Evolutionary conservation across 2,797 vertebrate genomes (phyloP).

Genomic region (Distichodus sexfasciatus): DNA sequence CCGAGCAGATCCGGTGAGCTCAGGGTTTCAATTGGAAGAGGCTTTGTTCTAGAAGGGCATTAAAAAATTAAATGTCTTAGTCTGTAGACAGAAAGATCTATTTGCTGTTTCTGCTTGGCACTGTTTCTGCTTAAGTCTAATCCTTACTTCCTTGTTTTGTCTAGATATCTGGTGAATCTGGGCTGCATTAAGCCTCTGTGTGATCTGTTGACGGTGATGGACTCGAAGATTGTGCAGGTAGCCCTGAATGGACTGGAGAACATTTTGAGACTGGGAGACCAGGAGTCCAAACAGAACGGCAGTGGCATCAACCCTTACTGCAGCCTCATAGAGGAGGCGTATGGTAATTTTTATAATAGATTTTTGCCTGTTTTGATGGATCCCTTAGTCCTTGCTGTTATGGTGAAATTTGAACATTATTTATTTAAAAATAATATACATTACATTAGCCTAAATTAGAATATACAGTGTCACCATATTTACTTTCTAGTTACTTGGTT

Average conservation of each 20-base stretch:
- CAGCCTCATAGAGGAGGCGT: slow-evolving; percentile 95
- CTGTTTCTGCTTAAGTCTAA: too few relatives aligned
- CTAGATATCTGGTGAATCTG: slow-evolving; percentile 92
- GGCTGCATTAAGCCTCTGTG: slow-evolving; percentile 97
- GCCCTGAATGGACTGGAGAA: slow-evolving; percentile 95
- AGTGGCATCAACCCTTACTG: slow-evolving; percentile 93
- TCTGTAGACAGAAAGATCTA: too few relatives aligned
- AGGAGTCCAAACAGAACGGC: slow-evolving; percentile 86
- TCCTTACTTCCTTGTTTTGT: too few relatives aligned
- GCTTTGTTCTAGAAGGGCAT: too few relatives aligned
- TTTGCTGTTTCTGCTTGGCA: not conserved
- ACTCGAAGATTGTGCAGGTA: slow-evolving; percentile 97
- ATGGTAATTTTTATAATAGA: slow-evolving; percentile 86
- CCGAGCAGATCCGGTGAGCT: slow-evolving; percentile 90
- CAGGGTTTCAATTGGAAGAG: too few relatives aligned
- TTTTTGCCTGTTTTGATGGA: too few relatives aligned
- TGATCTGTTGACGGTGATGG: slow-evolving; percentile 97
- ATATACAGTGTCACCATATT: too few relatives aligned
- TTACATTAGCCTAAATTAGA: too few relatives aligned
- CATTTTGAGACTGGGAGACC: slow-evolving; percentile 92
- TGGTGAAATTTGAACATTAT: too few relatives aligned
- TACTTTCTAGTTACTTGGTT: too few relatives aligned
- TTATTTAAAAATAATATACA: too few relatives aligned
- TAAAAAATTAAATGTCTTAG: not conserved
- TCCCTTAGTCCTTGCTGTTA: too few relatives aligned